Evolutionary conservation across 2,113 vertebrate genomes (phyloP), one percentile per base, ranked within the genome.

Genomic region (Siphamia tubifer): DNA sequence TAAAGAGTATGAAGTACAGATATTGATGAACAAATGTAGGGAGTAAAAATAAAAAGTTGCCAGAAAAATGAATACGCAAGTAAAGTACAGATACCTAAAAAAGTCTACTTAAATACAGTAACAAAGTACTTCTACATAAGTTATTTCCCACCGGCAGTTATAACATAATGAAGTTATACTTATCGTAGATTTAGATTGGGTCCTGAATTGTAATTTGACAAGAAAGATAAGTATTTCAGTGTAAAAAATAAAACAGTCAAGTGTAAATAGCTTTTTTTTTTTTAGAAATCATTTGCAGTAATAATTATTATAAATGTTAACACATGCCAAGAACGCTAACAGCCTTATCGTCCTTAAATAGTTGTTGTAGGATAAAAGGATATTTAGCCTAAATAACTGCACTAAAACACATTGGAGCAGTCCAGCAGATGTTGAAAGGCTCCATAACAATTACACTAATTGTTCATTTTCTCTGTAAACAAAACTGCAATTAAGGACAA

Each of bases 401-500:
- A 47, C 71, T 68, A 27, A 47, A 38, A 11, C 15, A 15, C 12
- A 36, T 4, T n/a, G 28, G 15, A 55, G 40, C 48, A 60, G 53
- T 49, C 38, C 55, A 51, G 55, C 68, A 62, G 54, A 61, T 66
- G 60, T 63, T 60, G 32, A 68, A 64, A 61, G 39, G 39, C 45
- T 13, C 40, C 47, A 31, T 40, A 84, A 62, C 71, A 77, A 72
- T 74, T 63, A 69, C 6, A 43, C 35, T 79, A 81, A 85, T 68
- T 57, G 58, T 77, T 81, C 65, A 54, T 69, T 74, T 73, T 70
- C 42, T 25, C 48, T 69, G 45, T 75, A 79, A 86, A 81, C 68
- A 81, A 79, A 85, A 75, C 63, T 45, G 28, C 60, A 73, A 51
- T 74, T 83, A 83, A 83, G 77, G 21, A 42, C n/a, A 49, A 68